Evolutionary conservation across 2,888 invertebrate genomes (phyloP).

Genomic region (Thelaira solivaga): DNA sequence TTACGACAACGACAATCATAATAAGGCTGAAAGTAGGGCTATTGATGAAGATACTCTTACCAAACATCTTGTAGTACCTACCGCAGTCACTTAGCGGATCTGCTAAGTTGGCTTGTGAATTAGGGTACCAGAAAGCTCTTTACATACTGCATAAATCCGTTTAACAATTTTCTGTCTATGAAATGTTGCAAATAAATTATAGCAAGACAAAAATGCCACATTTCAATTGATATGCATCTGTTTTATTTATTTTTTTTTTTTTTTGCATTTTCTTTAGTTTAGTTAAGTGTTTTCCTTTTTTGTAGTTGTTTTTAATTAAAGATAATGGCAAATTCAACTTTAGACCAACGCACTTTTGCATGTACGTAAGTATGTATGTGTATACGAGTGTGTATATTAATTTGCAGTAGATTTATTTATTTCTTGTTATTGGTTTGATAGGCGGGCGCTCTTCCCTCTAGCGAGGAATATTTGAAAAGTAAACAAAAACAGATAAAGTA

Average conservation of each 20-base stretch:
- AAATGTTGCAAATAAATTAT: slow-evolving; percentile 54
- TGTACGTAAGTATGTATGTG: too few relatives aligned
- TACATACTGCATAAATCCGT: neutral
- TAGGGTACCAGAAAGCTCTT: slow-evolving; percentile 20
- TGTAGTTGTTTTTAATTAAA: slow-evolving; percentile 36
- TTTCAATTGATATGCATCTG: slow-evolving; percentile 59
- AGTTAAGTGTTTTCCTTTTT: slow-evolving; percentile 31
- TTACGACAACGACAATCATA: too few relatives aligned
- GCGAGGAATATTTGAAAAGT: neutral
- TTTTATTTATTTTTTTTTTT: too few relatives aligned
- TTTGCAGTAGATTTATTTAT: slow-evolving; percentile 11
- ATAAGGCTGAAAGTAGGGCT: too few relatives aligned
- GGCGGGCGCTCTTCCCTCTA: neutral
- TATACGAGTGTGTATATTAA: slow-evolving; percentile 12
- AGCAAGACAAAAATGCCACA: slow-evolving; percentile 47
- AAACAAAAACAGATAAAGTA: neutral
- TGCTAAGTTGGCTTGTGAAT: too few relatives aligned
- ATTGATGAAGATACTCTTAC: too few relatives aligned
- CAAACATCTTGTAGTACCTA: too few relatives aligned
- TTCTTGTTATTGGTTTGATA: neutral
- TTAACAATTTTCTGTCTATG: slow-evolving; percentile 13
- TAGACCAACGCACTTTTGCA: slow-evolving; percentile 52
- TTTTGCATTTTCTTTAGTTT: slow-evolving; percentile 25
- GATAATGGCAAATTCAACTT: slow-evolving; percentile 48
- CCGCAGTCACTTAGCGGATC: too few relatives aligned